phyloP scores from a whole-genome alignment of 2,888 invertebrate species.

The Dasysyrphus albostriatus region DNA sequence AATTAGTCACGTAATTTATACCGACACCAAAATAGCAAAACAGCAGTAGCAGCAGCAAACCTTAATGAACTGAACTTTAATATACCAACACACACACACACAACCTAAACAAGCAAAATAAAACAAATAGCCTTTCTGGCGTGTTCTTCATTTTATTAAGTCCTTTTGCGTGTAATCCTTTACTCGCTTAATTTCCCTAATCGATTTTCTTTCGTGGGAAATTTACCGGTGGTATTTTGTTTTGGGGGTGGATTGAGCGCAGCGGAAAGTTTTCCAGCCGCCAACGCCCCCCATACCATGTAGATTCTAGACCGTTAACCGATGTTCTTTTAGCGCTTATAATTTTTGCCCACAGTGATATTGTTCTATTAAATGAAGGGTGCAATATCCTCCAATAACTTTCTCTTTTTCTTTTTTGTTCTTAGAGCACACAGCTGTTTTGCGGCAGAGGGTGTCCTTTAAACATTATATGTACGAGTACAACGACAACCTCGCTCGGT shows the following conservation, averaged over 20 bases:
- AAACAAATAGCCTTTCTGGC: conserved; percentile 25
- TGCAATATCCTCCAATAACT: conserved; percentile 21
- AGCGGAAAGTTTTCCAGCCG: background rate
- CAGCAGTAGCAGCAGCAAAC: background rate
- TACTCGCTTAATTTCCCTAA: conserved; percentile 68
- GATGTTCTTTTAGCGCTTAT: conserved; percentile 4
- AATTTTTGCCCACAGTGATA: background rate
- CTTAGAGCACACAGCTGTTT: conserved; percentile 27
- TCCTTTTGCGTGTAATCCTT: conserved; percentile 58
- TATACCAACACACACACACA: conserved; percentile 1
- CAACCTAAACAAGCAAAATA: background rate
- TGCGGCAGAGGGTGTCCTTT: conserved; percentile 13
- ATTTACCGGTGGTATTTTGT: background rate
- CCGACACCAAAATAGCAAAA: conserved; percentile 42
- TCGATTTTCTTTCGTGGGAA: conserved; percentile 70
- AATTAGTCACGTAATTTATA: conserved; percentile 63
- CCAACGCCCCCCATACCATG: too few species aligned
- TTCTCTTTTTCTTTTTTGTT: conserved; percentile 23
- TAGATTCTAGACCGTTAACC: conserved; percentile 3
- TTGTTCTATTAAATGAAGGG: background rate
- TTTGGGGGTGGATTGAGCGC: background rate
- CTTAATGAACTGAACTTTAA: conserved; percentile 46
- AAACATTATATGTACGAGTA: background rate
- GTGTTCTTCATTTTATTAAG: conserved; percentile 18
- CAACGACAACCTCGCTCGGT: background rate